phyloP scores from a whole-genome alignment of 1,140 invertebrate genomes.

The Bombus huntii region DNA sequence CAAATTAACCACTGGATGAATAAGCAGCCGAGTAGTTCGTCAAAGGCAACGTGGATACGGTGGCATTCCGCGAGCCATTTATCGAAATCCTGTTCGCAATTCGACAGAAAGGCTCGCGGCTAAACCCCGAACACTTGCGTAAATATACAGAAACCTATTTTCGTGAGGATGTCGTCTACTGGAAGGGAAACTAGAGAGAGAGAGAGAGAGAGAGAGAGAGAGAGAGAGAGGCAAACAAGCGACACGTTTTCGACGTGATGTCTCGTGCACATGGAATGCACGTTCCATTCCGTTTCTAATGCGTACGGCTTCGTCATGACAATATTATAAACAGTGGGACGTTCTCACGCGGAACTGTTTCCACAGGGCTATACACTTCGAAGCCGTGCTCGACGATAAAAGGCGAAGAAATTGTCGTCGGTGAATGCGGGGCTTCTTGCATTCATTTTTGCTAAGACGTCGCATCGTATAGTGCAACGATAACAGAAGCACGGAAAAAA shows the following conservation, averaged over 20 bases:
- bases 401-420: constrained; percentile 23
- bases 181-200: neutral
- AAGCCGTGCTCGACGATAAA: constrained; percentile 26
- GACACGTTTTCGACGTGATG: neutral
- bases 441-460: neutral
- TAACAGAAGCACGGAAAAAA: neutral
- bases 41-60: neutral
- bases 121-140: neutral
- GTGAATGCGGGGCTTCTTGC: constrained; percentile 7
- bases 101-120: neutral
- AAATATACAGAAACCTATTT: constrained; percentile 16
- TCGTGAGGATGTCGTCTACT: neutral
- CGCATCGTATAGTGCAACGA: neutral
- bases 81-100: neutral
- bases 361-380: neutral
- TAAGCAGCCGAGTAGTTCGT: neutral
- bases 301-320: constrained; percentile 23
- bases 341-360: neutral
- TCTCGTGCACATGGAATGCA: too few relatives aligned
- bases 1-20: neutral
- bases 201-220: too few relatives aligned
- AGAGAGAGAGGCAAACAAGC: neutral
- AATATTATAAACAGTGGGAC: constrained; percentile 37
- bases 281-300: neutral
- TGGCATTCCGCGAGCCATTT: neutral